Percentiles rank a stretch among this genome's conserved stretches.
These are phyloP conservation scores for Drosophila helvetica DNA, from an alignment of 2,888 invertebrate genomes.

Conservation along the genomic window DNA sequence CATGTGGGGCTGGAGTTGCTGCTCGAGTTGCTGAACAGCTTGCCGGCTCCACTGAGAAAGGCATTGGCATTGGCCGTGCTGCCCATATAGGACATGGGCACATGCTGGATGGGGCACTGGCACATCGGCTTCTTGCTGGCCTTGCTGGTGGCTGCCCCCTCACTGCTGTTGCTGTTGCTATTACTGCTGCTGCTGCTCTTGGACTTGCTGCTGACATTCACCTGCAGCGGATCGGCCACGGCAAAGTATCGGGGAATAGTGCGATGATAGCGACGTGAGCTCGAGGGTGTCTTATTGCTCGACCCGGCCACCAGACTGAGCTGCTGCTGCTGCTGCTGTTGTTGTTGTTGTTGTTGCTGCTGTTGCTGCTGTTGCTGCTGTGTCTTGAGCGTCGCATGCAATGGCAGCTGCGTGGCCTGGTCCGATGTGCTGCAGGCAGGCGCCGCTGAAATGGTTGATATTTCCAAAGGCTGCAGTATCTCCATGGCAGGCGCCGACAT, in stretches of 20 bases:
- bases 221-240: constrained; percentile 80
- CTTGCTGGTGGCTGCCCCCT: constrained; percentile 27
- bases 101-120: constrained; percentile 84
- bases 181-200: constrained; percentile 46
- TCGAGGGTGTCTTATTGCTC: constrained; percentile 81
- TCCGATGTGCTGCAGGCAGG: constrained; percentile 49
- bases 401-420: constrained; percentile 72
- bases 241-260: constrained; percentile 84
- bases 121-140: constrained; percentile 83
- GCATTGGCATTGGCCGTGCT: constrained; percentile 79
- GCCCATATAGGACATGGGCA: constrained; percentile 84
- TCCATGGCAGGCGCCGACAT: constrained; percentile 75
- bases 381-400: constrained; percentile 59
- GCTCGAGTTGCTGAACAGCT: constrained; percentile 53
- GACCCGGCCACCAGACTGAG: constrained; percentile 13
- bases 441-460: constrained; percentile 67
- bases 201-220: constrained; percentile 58
- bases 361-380: constrained; percentile 54
- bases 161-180: constrained; percentile 14
- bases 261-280: constrained; percentile 83
- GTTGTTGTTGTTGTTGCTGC: constrained; percentile 41
- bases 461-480: constrained; percentile 69
- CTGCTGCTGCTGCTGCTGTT: constrained; percentile 43
- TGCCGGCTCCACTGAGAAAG: constrained; percentile 70
- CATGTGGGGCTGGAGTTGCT: constrained; percentile 54